Base-by-base conservation (phyloP, 2,888 invertebrate species). In the Geophilus truncorum region DNA sequence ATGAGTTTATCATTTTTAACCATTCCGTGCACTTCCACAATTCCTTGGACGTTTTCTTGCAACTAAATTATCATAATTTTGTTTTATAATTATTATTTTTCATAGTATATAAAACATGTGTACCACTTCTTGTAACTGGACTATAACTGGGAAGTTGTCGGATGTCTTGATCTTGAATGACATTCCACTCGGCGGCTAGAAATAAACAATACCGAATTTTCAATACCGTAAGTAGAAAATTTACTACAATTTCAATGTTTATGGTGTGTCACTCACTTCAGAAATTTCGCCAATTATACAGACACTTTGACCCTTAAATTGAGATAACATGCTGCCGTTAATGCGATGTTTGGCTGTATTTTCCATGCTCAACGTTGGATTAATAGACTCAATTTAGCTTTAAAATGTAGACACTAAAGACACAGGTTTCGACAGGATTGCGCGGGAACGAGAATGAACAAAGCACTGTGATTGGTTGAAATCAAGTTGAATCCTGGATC, bases 1-100 rank as follows among this genome's bases (percentile, higher is more conserved):
- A 82, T 45, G n/a, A 79, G 15, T 15, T 34, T 77, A 15, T 77
- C 57, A 0, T 62, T 76, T 12, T 81, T 81, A 7, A 80, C 81
- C 10, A 77, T 80, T 12, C 82, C 82, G 10, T 77, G 76, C 25
- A 82, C 81, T 45, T 82, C 82, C 7, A 82, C 80, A 18, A 82
- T 25, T 15, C 78, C 81, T 36, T 75, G 32, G 12, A 82, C 15
- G 36, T 40, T 57, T 12, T 81, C 82, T n/a, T 81, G 79, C n/a
- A 77, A 23, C 82, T 82, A 45, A 1, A 80, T 57, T 36, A 18
- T 57, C 32, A 34, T 4, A 32, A 40, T 21, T 25, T 9, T 21
- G 25, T 21, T 40, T 32, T 32, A 45, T 23, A n/a, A n/a, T n/a
- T n/a, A n/a, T 77, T 7, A 18, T 77, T 28, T 25, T 25, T 23